These are phyloP conservation scores for Neodontobutis hainanensis DNA, from an alignment of 2,113 vertebrate genomes.

Conservation along the genomic window DNA sequence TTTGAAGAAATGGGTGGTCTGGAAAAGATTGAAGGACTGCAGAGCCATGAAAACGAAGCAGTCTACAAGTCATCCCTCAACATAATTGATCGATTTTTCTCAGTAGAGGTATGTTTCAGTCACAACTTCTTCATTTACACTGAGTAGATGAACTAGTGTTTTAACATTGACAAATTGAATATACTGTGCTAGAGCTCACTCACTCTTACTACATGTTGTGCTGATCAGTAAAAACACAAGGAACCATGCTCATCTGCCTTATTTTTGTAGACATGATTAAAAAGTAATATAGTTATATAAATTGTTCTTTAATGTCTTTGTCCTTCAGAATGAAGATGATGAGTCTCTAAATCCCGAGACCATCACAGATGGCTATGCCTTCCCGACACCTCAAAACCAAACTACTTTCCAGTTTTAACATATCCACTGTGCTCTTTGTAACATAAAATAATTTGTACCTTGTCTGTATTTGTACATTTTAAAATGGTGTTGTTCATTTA, in stretches of 20 bases:
- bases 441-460: conserved; percentile 21
- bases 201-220: too few relatives aligned
- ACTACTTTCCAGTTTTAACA: conserved; percentile 86
- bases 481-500: conserved; percentile 44
- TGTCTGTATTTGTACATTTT: conserved; percentile 53
- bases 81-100: conserved; percentile 96
- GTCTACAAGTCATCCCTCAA: conserved; percentile 89
- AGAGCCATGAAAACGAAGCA: conserved; percentile 92
- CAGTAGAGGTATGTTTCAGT: conserved; percentile 83
- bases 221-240: too few relatives aligned
- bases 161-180: too few relatives aligned
- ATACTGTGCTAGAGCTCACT: too few relatives aligned
- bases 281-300: too few relatives aligned
- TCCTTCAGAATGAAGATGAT: conserved; percentile 85
- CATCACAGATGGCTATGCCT: conserved; percentile 78
- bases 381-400: conserved; percentile 80
- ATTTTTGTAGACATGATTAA: too few relatives aligned
- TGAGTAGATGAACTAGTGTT: too few relatives aligned
- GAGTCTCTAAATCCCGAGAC: conserved; percentile 81
- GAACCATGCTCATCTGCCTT: too few relatives aligned
- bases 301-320: conserved; percentile 17
- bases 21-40: conserved; percentile 92
- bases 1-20: conserved; percentile 94
- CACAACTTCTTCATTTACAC: too few relatives aligned
- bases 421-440: conserved; percentile 53